These are phyloP conservation scores for Ophthalmolycus amberensis DNA, from an alignment of 2,113 vertebrate species.

Conservation along the genomic window DNA sequence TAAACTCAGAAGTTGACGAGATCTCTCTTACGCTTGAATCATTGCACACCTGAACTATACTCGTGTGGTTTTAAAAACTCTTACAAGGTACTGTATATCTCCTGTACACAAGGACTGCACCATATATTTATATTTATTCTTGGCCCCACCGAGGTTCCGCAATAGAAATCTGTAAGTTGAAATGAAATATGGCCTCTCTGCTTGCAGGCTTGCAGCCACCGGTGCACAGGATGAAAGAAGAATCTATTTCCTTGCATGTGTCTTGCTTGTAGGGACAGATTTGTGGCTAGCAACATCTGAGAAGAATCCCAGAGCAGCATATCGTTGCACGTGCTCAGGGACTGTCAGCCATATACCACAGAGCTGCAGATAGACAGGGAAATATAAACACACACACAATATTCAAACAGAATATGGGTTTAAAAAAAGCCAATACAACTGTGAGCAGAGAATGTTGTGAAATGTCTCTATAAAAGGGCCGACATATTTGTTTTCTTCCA, in stretches of 20 bases:
- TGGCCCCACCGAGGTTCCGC: not conserved
- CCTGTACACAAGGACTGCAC: not conserved
- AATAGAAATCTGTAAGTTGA: slow-evolving; percentile 29
- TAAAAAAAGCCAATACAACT: not conserved
- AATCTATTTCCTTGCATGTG: slow-evolving; percentile 59
- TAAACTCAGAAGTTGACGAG: not conserved
- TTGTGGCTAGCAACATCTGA: slow-evolving; percentile 68
- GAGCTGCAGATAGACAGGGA: slow-evolving; percentile 31
- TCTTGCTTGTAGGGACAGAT: slow-evolving; percentile 61
- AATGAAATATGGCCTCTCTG: slow-evolving; percentile 42
- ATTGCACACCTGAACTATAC: not conserved
- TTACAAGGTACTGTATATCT: not conserved
- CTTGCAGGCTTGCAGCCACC: slow-evolving; percentile 28
- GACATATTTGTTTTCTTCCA: slow-evolving; percentile 5
- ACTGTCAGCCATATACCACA: slow-evolving; percentile 44
- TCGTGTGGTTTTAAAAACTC: not conserved
- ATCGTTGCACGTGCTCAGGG: slow-evolving; percentile 57
- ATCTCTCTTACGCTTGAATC: not conserved
- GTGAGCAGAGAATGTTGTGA: not conserved
- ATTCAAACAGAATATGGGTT: slow-evolving; percentile 4
- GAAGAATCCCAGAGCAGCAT: slow-evolving; percentile 55
- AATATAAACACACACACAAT: slow-evolving; percentile 16
- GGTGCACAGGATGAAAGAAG: slow-evolving; percentile 26
- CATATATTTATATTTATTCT: slow-evolving; percentile 42
- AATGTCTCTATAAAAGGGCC: not conserved